A percentile compares a stretch with the other conserved stretches of the same genome.
Conservation (phyloP, 2,113 vertebrate species). For the Odocoileus virginianus region DNA sequence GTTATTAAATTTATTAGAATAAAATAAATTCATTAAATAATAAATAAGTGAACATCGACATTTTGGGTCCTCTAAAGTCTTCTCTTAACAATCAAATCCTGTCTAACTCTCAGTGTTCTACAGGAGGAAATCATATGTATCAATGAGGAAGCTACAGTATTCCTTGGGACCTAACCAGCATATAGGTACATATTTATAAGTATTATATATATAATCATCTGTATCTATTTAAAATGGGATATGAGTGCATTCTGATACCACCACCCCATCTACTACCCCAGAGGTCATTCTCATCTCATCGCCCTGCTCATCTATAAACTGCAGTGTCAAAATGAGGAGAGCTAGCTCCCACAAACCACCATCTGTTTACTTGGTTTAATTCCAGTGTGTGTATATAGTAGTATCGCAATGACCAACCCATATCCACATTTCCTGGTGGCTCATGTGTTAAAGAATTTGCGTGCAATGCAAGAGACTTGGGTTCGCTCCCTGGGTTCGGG, state of each 20-base stretch:
- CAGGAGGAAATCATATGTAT: not conserved
- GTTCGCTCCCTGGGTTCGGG: fast-evolving
- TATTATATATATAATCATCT: not conserved
- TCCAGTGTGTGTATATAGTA: not conserved
- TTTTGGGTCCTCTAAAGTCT: not conserved
- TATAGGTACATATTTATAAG: not conserved
- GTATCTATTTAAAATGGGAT: not conserved
- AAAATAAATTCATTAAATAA: not conserved
- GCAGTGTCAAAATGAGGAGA: not conserved
- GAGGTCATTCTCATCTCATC: not conserved
- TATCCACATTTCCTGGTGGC: not conserved
- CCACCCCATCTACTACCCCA: not conserved
- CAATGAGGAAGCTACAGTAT: not conserved
- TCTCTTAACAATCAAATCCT: not conserved
- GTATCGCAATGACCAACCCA: not conserved
- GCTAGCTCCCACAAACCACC: not conserved
- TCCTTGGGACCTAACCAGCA: not conserved
- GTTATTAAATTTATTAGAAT: not conserved
- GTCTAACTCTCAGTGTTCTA: not conserved
- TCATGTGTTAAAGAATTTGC: not conserved
- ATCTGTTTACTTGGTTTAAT: not conserved
- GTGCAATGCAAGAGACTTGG: not conserved
- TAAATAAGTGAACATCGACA: not conserved
- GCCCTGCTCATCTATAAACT: not conserved
- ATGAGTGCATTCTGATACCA: not conserved